These are phyloP conservation scores for Anisognathus igniventris DNA, from an alignment of 2,797 vertebrate species.

Conservation along the genomic window DNA sequence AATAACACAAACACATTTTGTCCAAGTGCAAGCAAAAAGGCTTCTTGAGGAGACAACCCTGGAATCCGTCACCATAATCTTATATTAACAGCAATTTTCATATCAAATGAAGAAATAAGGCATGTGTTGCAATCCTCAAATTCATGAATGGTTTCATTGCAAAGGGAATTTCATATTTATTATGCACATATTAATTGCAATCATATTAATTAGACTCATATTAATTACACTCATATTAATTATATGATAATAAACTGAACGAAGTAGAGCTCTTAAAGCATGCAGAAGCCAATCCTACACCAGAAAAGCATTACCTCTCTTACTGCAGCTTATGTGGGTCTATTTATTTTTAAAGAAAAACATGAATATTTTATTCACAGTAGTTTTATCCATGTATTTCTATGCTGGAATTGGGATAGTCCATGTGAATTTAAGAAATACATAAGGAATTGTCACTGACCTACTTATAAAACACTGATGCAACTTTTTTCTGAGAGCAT, in stretches of 20 bases:
- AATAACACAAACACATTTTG: neutral
- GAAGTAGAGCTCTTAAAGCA: neutral
- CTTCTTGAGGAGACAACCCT: neutral
- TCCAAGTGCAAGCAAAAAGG: neutral
- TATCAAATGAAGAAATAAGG: neutral
- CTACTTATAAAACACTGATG: slow-evolving; percentile 54
- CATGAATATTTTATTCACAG: slow-evolving; percentile 62
- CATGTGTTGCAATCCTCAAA: neutral
- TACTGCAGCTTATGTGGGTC: neutral
- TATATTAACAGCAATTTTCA: neutral
- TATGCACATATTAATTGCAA: neutral
- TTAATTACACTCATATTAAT: slow-evolving; percentile 29
- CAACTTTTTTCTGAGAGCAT: neutral
- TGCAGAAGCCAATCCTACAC: neutral
- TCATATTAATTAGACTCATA: slow-evolving; percentile 18
- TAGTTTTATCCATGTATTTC: slow-evolving; percentile 29
- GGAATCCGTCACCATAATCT: neutral
- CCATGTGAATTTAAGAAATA: slow-evolving; percentile 52
- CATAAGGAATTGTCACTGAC: slow-evolving; percentile 36
- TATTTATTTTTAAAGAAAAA: slow-evolving; percentile 70
- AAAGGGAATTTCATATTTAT: slow-evolving; percentile 28
- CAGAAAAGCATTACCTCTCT: neutral
- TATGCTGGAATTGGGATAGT: slow-evolving; percentile 14
- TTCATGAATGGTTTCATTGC: slow-evolving; percentile 41
- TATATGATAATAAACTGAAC: slow-evolving; percentile 3